Conservation (phyloP, 2,113 vertebrate species). For the Macquaria australasica region DNA sequence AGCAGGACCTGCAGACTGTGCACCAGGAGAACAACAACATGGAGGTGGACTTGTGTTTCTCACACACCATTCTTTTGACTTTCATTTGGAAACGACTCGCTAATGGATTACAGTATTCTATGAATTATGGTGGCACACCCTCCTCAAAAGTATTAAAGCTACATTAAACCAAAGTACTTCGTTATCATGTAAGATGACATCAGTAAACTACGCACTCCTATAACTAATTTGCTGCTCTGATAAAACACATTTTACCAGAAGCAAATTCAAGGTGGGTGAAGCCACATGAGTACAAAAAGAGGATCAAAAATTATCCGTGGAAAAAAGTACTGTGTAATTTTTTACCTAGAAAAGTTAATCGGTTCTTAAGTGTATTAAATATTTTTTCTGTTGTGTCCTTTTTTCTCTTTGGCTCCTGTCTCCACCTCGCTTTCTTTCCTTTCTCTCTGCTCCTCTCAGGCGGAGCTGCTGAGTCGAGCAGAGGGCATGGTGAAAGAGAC, state of each 20-base stretch:
- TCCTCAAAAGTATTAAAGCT: background rate
- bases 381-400: too few species aligned
- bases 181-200: too few species aligned
- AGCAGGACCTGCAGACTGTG: slow-evolving; percentile 93
- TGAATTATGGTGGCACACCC: background rate
- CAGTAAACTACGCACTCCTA: background rate
- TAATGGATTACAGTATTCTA: background rate
- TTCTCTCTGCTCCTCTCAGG: slow-evolving; percentile 72
- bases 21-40: slow-evolving; percentile 92
- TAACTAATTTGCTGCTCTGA: background rate
- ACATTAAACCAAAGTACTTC: background rate
- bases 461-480: slow-evolving; percentile 90
- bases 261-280: too few species aligned
- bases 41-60: slow-evolving; percentile 72
- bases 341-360: background rate
- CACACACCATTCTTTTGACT: background rate
- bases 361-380: background rate
- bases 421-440: background rate
- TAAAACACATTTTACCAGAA: background rate
- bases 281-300: too few species aligned
- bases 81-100: background rate
- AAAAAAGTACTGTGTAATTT: background rate
- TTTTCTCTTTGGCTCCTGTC: background rate
- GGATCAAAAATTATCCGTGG: background rate
- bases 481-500: slow-evolving; percentile 94